Base-by-base conservation (phyloP, 2,797 vertebrate species). In the Thripadectes ignobilis region DNA sequence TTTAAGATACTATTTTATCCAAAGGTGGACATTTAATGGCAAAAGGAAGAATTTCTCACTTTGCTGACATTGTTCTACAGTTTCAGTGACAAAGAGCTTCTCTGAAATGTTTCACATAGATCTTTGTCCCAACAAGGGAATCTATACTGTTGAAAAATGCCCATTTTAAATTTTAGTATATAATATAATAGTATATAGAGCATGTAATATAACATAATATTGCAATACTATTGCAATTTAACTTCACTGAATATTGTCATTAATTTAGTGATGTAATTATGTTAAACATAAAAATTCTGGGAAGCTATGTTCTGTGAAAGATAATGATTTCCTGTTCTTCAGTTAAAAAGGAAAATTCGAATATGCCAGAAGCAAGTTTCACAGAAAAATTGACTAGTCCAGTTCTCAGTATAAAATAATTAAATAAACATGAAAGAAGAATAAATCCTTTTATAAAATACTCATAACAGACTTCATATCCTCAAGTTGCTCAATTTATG, bases 391-490 rank as follows among this genome's bases (percentile, higher is more conserved):
- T 29, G 8, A 81, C 36, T 84, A 68, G 79, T 82, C 91, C 59
- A 72, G 29, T 88, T 95, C 51, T 62, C 0, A 0, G 16, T 74
- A 46, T 36, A 48, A 93, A 94, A 94, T 65, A 77, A 91, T 93
- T 77, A 67, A 92, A 92, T 68, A 89, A 93, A 84, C n/a, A 80
- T 71, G 39, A 91, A 92, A 79, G 61, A 81, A 68, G 36, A 80
- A 54, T 67, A 89, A 82, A 88, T 75, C 34, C 26, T 66, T 87
- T 87, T 65, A 75, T 74, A 88, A 92, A 78, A 66, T n/a, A 63
- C 27, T 92, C 17, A 52, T 48, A 73, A 72, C 20, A 75, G 45
- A 77, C 54, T 85, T 91, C 45, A 46, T 61, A 82, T 68, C 69
- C 58, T 84, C 63, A 84, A 87, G 52, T 77, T 76, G 34, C 57